Base-by-base conservation (phyloP, 2,797 vertebrate species). In the Epinephelus awoara region DNA sequence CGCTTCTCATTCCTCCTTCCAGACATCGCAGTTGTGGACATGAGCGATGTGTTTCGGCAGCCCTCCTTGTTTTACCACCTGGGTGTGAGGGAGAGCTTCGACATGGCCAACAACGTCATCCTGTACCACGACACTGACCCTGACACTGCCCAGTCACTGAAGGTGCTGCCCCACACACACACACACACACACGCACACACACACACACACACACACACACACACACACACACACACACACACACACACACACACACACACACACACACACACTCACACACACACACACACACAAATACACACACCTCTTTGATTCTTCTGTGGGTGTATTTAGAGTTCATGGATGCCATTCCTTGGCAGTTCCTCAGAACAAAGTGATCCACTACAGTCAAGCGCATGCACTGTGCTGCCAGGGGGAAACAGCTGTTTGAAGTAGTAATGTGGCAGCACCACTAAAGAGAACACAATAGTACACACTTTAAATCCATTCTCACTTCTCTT, bases 21-120 rank as follows among this genome's bases (percentile, higher is more conserved):
- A 99, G 98, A 99, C 93, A 97, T 99, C 50, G 98, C 97, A 0
- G 95, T 99, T 34, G 98, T 99, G 89, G 97, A 99, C 87, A 97
- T 99, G 97, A 99, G 97, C 23, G 97, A 99, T 59, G 94, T 97
- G 84, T 98, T 96, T 89, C 95, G 96, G 62, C 97, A 98, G 6
- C 97, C 97, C 6, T 98, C 97, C 1, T 90, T 99, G 72, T 99
- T 99, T 88, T 99, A 99, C 86, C 97, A 99, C 78, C 96, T 99
- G 59, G 97, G 97, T 0, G 97, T 99, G 64, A 96, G 97, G 69
- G 98, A 99, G 93, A 99, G 97, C 88, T 99, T 99, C 72, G 96
- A 97, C 90, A 98, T 98, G 97, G 96, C 96, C 88, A 99, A 98
- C 92, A 99, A 98, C 2, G 96, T 99, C 87, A 97, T 99, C 88